Evolutionary conservation across 2,888 invertebrate species (phyloP).

Genomic region (Drosophila percnosoma): DNA sequence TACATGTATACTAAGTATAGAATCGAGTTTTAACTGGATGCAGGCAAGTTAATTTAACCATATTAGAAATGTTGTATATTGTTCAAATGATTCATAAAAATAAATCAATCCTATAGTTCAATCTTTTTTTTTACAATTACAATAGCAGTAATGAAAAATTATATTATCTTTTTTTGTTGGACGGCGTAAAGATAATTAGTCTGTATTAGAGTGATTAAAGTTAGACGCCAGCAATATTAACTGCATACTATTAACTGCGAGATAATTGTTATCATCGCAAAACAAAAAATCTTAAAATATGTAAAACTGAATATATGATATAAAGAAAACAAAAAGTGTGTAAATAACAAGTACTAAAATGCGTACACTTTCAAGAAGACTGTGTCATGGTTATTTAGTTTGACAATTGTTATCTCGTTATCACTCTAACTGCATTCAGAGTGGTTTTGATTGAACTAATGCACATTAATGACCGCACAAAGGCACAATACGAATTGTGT

Average conservation of each 20-base stretch:
- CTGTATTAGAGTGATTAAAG: not conserved
- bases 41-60: slow-evolving; percentile 7
- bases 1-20: not conserved
- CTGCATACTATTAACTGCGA: not conserved
- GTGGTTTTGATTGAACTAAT: slow-evolving; percentile 43
- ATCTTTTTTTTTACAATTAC: not conserved
- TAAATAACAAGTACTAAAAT: not conserved
- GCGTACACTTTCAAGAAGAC: not conserved
- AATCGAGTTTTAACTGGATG: slow-evolving; percentile 18
- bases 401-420: slow-evolving; percentile 31
- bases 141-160: not conserved
- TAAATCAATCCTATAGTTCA: not conserved
- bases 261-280: not conserved
- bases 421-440: slow-evolving; percentile 16
- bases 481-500: slow-evolving; percentile 28
- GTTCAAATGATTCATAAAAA: not conserved
- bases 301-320: not conserved
- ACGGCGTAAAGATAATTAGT: not conserved
- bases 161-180: not conserved
- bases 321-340: not conserved
- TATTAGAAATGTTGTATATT: not conserved
- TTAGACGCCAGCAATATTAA: not conserved
- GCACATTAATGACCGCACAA: slow-evolving; percentile 61
- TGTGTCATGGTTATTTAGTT: slow-evolving; percentile 8
- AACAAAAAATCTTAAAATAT: not conserved